A percentile compares a stretch with the other conserved stretches of the same genome.
Conservation (phyloP, 1,140 invertebrate species). For the Bombus terrestris region DNA sequence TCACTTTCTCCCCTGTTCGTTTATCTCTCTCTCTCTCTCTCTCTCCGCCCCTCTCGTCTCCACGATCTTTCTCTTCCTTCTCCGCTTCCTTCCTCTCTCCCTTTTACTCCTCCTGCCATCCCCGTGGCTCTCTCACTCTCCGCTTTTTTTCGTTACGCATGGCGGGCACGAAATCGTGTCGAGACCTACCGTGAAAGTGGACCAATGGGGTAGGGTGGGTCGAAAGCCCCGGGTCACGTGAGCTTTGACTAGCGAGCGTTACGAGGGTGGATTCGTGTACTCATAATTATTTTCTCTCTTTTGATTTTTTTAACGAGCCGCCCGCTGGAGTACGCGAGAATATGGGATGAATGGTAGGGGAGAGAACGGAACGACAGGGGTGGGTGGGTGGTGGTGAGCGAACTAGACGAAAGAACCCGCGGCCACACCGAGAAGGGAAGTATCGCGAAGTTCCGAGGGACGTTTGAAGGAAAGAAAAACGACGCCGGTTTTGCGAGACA, state of each 20-base stretch:
- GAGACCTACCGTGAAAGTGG: constrained; percentile 64
- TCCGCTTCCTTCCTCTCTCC: constrained; percentile 23
- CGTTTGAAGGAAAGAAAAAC: background rate
- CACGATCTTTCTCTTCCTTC: constrained; percentile 24
- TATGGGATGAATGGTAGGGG: constrained; percentile 15
- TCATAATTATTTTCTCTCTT: constrained; percentile 67
- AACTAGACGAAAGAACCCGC: background rate
- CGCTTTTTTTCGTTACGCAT: constrained; percentile 62
- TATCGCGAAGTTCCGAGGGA: constrained; percentile 4
- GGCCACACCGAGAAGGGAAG: background rate
- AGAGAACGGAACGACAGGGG: background rate
- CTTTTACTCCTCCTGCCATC: background rate
- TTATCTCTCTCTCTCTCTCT: background rate
- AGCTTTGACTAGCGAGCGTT: constrained; percentile 70
- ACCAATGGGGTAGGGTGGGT: constrained; percentile 61
- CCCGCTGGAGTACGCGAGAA: constrained; percentile 26
- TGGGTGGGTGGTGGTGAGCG: background rate
- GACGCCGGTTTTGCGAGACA: background rate
- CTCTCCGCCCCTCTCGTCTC: background rate
- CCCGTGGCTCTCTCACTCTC: background rate
- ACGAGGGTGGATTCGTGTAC: constrained; percentile 62
- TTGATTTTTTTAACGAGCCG: constrained; percentile 64
- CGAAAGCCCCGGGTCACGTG: constrained; percentile 60
- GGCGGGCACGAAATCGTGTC: constrained; percentile 61
- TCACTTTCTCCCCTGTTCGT: background rate